Conservation (phyloP, 2,797 vertebrate species). For the Selene dorsalis region DNA sequence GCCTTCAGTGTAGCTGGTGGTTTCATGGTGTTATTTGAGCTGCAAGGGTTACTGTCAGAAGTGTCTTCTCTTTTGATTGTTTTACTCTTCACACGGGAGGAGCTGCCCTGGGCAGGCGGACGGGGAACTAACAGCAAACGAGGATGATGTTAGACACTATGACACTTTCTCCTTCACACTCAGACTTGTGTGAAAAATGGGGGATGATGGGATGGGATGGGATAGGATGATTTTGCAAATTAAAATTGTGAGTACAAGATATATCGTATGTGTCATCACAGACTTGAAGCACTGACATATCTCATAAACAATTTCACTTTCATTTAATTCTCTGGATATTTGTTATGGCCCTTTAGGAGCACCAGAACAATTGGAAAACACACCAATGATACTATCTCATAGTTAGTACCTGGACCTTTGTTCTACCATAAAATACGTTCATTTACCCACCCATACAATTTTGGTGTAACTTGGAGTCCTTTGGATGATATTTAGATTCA, state of each 20-base stretch:
- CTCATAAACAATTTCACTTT: background rate
- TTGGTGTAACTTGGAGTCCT: too few species aligned
- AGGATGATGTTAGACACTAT: constrained; percentile 20
- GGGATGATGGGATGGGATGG: too few species aligned
- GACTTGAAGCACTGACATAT: background rate
- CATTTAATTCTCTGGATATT: too few species aligned
- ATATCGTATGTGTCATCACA: background rate
- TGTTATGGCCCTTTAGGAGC: too few species aligned
- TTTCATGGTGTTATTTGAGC: constrained; percentile 41
- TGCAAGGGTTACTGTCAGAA: constrained; percentile 35
- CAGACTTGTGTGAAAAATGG: background rate
- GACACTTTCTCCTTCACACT: too few species aligned
- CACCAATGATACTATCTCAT: too few species aligned
- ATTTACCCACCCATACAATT: too few species aligned
- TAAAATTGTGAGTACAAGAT: background rate
- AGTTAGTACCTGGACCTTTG: too few species aligned
- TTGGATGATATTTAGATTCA: too few species aligned
- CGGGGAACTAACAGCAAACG: constrained; percentile 65
- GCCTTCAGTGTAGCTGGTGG: constrained; percentile 57
- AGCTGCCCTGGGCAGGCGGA: constrained; percentile 73
- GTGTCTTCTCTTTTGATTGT: constrained; percentile 39
- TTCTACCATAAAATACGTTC: too few species aligned
- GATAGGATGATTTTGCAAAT: too few species aligned
- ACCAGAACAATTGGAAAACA: too few species aligned
- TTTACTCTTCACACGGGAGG: constrained; percentile 61